Evolutionary conservation across 2,797 vertebrate species (phyloP), one percentile per base, ranked within the genome.

Genomic region (Pachyuromys duprasi): DNA sequence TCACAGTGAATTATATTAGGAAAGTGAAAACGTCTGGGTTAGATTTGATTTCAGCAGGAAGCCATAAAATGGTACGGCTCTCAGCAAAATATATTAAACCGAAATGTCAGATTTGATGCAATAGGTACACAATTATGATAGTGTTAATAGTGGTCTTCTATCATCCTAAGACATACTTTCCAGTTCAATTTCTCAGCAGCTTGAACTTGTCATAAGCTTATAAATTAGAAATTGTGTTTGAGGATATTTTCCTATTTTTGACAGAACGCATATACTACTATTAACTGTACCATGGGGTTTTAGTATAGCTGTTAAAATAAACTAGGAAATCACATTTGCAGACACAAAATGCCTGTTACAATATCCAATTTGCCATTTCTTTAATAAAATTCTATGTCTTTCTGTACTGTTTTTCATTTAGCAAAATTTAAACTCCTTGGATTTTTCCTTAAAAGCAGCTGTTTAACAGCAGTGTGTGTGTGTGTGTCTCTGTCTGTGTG

Each of bases 1-100:
- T 99, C 97, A 93, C 97, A 97, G 97, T 99, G 99, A 99, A 98
- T 99, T 99, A 99, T 98, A 97, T 98, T 98, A 98, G 99, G 97
- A 99, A 99, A 99, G 98, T 99, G 98, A 98, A 98, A 98, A 98
- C n/a, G 97, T 98, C 98, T 99, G 98, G 91, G 91, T 96, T 97
- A 97, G 98, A 98, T 99, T 98, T 98, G 80, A 98, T 98, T 99
- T 98, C 98, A 97, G 92, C 96, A 96, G 84, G 94, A 98, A 96
- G 95, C 98, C 97, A 97, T 99, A 98, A 98, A 99, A 98, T 96
- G 67, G 97, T 97, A 92, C 96, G 96, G 97, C 95, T 97, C 97
- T 98, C 98, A 97, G 97, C 97, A 97, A 98, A 98, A 97, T 94
- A 97, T 98, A 98, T 98, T 98, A 98, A 98, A 97, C 95, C 97